Percentiles rank a stretch among this genome's conserved stretches.
These are phyloP conservation scores for Ypsolopha sequella DNA, from an alignment of 2,888 invertebrate genomes.

Conservation along the genomic window DNA sequence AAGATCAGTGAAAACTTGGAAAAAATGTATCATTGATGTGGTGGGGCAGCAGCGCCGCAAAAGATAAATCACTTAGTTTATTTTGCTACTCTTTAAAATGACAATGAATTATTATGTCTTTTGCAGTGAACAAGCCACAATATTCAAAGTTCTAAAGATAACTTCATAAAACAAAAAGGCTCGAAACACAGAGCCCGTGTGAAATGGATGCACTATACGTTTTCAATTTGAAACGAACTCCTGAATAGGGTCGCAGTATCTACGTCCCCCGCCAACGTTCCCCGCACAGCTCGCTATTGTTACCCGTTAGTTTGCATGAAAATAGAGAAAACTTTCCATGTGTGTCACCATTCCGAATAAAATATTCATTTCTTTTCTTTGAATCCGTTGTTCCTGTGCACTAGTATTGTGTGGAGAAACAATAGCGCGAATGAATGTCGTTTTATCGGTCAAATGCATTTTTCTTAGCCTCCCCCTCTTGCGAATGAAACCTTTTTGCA, in stretches of 20 bases:
- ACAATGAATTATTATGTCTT: too few relatives aligned
- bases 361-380: conserved; percentile 57
- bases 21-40: too few relatives aligned
- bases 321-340: conserved; percentile 57
- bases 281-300: conserved; percentile 36
- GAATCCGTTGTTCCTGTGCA: conserved; percentile 42
- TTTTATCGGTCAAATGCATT: conserved; percentile 1
- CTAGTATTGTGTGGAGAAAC: conserved; percentile 45
- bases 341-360: conserved; percentile 57
- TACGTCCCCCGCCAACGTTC: conserved; percentile 10
- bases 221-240: not conserved
- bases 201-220: not conserved
- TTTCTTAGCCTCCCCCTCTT: conserved; percentile 5
- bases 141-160: too few relatives aligned
- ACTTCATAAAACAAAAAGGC: too few relatives aligned
- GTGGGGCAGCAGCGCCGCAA: too few relatives aligned
- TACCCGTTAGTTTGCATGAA: conserved; percentile 58
- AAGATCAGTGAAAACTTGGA: too few relatives aligned
- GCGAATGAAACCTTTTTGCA: not conserved
- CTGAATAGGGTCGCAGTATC: not conserved
- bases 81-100: too few relatives aligned
- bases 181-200: too few relatives aligned
- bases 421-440: conserved; percentile 18
- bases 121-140: too few relatives aligned
- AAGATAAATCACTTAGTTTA: too few relatives aligned